Percentiles rank a stretch among this genome's conserved stretches.
Conservation (phyloP, 1,140 invertebrate species). For the Meloidogyne chitwoodi region DNA sequence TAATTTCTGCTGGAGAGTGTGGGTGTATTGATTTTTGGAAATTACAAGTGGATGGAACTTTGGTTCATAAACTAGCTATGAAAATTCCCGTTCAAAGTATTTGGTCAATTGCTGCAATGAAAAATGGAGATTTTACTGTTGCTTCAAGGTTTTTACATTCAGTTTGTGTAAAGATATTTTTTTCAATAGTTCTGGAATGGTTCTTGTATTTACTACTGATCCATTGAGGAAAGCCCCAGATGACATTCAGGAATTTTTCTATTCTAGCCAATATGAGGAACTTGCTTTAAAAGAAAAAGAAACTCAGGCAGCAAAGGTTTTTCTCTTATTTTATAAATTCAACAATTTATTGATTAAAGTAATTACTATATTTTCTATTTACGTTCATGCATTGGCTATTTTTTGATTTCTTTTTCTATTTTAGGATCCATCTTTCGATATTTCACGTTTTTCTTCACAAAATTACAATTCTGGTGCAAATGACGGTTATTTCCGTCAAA, state of each 20-base stretch:
- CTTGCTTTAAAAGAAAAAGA: constrained; percentile 4
- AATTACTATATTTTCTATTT: too few species aligned
- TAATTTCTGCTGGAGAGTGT: constrained; percentile 80
- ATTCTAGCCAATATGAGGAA: constrained; percentile 16
- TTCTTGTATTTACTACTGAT: constrained; percentile 77
- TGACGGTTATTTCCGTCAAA: constrained; percentile 63
- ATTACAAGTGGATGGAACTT: constrained; percentile 53
- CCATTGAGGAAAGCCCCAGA: constrained; percentile 68
- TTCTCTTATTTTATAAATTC: too few species aligned
- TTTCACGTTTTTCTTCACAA: background rate
- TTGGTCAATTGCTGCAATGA: constrained; percentile 76
- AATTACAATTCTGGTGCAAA: constrained; percentile 48
- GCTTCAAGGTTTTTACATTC: constrained; percentile 64
- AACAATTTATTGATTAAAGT: too few species aligned
- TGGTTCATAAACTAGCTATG: constrained; percentile 69
- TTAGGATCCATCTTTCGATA: constrained; percentile 17
- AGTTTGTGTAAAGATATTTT: background rate
- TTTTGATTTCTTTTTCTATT: too few species aligned
- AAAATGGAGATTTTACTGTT: constrained; percentile 83
- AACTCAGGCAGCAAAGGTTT: constrained; percentile 1
- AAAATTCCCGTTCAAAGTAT: constrained; percentile 74
- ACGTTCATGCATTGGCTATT: too few species aligned
- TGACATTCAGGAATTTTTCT: constrained; percentile 66
- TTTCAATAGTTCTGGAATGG: constrained; percentile 71
- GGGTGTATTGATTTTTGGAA: constrained; percentile 78